These are phyloP conservation scores for Teleogryllus occipitalis DNA, from an alignment of 1,140 invertebrate species.

Conservation along the genomic window DNA sequence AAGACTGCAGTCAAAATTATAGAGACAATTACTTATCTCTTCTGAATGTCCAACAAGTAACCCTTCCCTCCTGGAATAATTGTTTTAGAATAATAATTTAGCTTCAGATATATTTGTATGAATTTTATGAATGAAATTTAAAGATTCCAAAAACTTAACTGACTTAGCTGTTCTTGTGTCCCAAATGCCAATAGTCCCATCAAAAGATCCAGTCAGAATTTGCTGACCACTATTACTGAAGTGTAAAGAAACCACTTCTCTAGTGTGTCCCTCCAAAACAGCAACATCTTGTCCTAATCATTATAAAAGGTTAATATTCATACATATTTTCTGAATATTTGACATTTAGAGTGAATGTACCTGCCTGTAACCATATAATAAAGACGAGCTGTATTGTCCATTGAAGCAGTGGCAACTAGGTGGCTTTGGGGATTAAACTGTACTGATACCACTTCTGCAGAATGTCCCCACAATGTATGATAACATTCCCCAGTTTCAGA, in stretches of 20 bases:
- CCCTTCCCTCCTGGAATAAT: constrained; percentile 11
- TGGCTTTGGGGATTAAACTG: constrained; percentile 55
- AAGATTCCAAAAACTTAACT: constrained; percentile 27
- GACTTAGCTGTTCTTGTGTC: constrained; percentile 58
- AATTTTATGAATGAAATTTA: neutral
- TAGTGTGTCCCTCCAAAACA: constrained; percentile 52
- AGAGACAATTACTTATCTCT: constrained; percentile 11
- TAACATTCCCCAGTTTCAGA: constrained; percentile 50
- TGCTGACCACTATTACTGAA: constrained; percentile 57
- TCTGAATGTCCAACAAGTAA: constrained; percentile 4
- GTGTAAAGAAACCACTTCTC: constrained; percentile 62
- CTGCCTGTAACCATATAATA: constrained; percentile 54
- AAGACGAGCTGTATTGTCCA: constrained; percentile 63
- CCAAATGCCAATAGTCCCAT: constrained; percentile 66
- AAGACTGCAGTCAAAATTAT: constrained; percentile 7
- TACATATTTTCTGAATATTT: neutral
- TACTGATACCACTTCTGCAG: constrained; percentile 59
- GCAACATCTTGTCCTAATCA: constrained; percentile 43
- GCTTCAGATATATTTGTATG: neutral
- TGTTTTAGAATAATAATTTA: neutral
- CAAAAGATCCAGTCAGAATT: constrained; percentile 70
- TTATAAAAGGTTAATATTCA: neutral
- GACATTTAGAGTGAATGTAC: neutral
- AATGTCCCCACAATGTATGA: constrained; percentile 61
- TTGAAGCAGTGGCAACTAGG: constrained; percentile 60